A percentile compares a stretch with the other conserved stretches of the same genome.
Evolutionary conservation across 2,797 vertebrate species (phyloP).

Genomic region (Hipposideros larvatus): DNA sequence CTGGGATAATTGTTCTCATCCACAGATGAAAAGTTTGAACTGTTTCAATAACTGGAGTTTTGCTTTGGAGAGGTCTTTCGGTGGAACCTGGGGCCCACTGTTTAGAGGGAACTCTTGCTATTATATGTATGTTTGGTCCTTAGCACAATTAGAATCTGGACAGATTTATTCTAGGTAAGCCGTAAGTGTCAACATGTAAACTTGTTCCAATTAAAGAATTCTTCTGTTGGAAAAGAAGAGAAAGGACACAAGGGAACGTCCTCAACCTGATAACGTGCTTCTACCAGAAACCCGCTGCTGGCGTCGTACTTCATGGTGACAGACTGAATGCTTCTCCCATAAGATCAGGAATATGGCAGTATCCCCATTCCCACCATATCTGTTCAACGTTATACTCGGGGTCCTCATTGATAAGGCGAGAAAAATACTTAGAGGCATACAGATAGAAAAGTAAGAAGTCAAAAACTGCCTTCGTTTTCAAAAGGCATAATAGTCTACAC

Average conservation of each 20-base stretch:
- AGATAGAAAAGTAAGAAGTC: neutral
- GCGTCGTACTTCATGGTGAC: neutral
- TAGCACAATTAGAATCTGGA: constrained; percentile 62
- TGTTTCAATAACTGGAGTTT: constrained; percentile 45
- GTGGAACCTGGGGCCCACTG: constrained; percentile 29
- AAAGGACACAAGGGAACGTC: neutral
- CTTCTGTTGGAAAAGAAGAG: constrained; percentile 46
- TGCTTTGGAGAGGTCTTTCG: constrained; percentile 48
- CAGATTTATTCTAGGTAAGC: constrained; percentile 77
- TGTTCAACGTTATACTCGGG: neutral
- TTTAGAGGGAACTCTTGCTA: constrained; percentile 64
- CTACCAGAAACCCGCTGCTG: neutral
- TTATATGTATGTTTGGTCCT: constrained; percentile 54
- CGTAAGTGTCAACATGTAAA: constrained; percentile 77
- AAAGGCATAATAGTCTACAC: neutral
- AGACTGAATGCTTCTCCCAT: neutral
- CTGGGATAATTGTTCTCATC: too few species aligned
- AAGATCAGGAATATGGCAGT: neutral
- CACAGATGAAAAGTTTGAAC: neutral
- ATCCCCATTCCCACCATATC: neutral
- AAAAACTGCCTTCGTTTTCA: neutral
- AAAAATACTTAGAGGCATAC: neutral
- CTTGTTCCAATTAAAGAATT: constrained; percentile 81
- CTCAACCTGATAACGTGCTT: neutral
- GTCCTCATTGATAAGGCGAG: neutral